Evolutionary conservation across 2,797 vertebrate genomes (phyloP), one percentile per base, ranked within the genome.

Genomic region (Myripristis murdjan): DNA sequence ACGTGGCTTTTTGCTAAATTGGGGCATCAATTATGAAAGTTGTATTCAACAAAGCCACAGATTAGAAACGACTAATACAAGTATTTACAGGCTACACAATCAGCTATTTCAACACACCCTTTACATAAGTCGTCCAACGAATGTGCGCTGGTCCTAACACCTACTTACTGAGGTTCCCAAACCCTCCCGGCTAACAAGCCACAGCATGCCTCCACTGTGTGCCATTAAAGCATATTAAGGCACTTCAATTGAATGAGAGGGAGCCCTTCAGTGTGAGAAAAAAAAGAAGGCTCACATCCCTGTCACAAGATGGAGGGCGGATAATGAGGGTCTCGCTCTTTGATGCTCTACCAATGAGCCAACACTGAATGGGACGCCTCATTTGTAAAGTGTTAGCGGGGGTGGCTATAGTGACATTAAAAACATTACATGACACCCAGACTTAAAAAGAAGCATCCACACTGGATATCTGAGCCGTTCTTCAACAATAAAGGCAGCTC

Each of bases 221-320:
- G 74, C 70, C 83, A 84, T 87, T 85, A 78, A 76, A 81, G 73
- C 47, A 81, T 73, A 89, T 85, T 78, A 82, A 74, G 77, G 57
- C 68, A 67, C 85, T 86, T 72, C 59, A 75, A 61, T 75, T 77
- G 64, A 83, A 75, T 9, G 9, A 57, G 39, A 83, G 64, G 59
- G 23, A 76, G 64, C 68, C 53, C 39, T 43, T 80, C 56, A 53
- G 60, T 9, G 47, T 57, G 12, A 68, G 33, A 23, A 23, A 20
- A 59, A 52, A 47, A 73, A 64, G 56, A 85, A 44, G 46, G 70
- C 55, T 68, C 72, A 72, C 54, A 57, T 75, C 57, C 31, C 56
- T 39, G 49, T 71, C 24, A 49, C 23, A 55, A 79, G 71, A 85
- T 77, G 73, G 70, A 86, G 77, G 67, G 51, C 61, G 72, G 79